These are phyloP conservation scores for Drosophila dunni DNA, from an alignment of 1,140 invertebrate species.

Conservation along the genomic window DNA sequence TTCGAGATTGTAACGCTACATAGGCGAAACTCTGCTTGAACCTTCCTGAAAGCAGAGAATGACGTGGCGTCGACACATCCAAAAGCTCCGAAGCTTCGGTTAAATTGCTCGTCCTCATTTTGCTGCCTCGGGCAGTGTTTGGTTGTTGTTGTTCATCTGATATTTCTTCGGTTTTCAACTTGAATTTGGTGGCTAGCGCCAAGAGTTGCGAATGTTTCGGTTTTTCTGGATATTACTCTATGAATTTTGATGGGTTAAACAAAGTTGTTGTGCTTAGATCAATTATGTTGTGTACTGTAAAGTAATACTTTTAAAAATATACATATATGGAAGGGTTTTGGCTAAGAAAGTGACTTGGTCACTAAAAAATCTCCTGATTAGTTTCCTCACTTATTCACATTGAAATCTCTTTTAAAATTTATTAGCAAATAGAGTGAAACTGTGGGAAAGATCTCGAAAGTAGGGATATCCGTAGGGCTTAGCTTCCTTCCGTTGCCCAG, in stretches of 20 bases:
- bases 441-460: constrained; percentile 57
- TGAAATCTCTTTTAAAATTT: background rate
- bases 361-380: background rate
- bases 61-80: constrained; percentile 53
- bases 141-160: background rate
- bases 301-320: too few species aligned
- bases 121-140: background rate
- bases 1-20: constrained; percentile 44
- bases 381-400: background rate
- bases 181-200: constrained; percentile 12
- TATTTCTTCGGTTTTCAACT: background rate
- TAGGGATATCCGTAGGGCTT: constrained; percentile 11
- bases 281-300: background rate
- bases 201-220: background rate
- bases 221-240: background rate
- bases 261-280: background rate
- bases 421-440: constrained; percentile 21
- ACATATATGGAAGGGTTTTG: too few species aligned
- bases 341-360: too few species aligned
- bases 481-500: constrained; percentile 64
- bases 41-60: constrained; percentile 61
- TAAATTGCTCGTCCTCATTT: background rate
- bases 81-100: background rate
- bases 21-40: constrained; percentile 73
- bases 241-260: constrained; percentile 16